Conservation (phyloP, 1,140 invertebrate genomes). For the Drosophila quadrilineata region DNA sequence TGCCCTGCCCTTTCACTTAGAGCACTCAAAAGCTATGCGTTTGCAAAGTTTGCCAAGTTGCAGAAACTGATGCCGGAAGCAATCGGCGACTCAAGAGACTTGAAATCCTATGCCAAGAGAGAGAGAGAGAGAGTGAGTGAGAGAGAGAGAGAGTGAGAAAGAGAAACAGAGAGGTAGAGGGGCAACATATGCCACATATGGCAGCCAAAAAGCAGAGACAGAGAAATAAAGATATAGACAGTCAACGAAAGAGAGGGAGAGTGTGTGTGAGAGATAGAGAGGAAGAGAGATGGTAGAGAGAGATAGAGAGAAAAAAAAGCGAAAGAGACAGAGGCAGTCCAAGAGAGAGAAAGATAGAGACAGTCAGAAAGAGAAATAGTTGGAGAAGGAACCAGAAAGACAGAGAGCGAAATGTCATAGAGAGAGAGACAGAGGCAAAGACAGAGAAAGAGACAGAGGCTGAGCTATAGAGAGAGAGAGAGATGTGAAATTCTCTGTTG, state of each 20-base stretch:
- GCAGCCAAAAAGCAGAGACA: neutral
- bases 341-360: neutral
- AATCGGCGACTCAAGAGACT: constrained; percentile 63
- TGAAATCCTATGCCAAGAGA: constrained; percentile 8
- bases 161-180: neutral
- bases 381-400: neutral
- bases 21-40: constrained; percentile 58
- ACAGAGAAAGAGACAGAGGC: neutral
- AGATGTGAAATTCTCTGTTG: neutral
- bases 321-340: no score
- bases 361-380: no score
- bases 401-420: neutral
- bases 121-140: no score
- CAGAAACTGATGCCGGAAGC: constrained; percentile 59
- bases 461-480: neutral
- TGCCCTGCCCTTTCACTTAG: constrained; percentile 26
- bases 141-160: neutral
- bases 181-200: no score
- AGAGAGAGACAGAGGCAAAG: neutral
- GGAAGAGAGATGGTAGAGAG: no score
- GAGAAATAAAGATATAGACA: neutral
- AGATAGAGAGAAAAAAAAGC: neutral
- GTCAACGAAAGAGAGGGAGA: neutral
- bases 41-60: constrained; percentile 69
- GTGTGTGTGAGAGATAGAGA: no score